These are phyloP conservation scores for Rambutsinella grinnellia DNA, from an alignment of 2,888 invertebrate genomes.

Conservation along the genomic window DNA sequence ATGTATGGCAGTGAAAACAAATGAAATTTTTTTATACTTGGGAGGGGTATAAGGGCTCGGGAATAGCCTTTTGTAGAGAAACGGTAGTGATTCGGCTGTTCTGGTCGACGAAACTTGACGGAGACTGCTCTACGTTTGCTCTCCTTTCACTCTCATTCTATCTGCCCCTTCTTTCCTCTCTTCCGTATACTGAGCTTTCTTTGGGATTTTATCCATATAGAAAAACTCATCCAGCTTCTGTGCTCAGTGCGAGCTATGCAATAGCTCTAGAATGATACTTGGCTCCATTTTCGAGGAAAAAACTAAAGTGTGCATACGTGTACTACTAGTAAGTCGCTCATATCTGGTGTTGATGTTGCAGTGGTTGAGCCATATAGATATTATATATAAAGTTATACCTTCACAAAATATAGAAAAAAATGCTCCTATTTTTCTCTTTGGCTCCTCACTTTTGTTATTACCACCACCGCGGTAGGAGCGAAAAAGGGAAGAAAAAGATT, in stretches of 20 bases:
- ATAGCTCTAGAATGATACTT: conserved; percentile 37
- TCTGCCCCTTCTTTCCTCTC: conserved; percentile 11
- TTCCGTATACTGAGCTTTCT: conserved; percentile 21
- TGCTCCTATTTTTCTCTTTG: conserved; percentile 18
- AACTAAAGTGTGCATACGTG: conserved; percentile 26
- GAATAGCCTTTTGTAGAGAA: conserved; percentile 28
- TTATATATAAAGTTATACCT: too few species aligned
- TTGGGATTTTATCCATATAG: too few species aligned
- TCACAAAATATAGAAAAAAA: neutral
- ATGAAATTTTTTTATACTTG: conserved; percentile 28
- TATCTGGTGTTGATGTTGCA: conserved; percentile 30
- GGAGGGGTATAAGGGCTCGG: conserved; percentile 56
- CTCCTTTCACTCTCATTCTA: conserved; percentile 11
- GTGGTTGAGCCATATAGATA: too few species aligned
- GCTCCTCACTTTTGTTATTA: conserved; percentile 26
- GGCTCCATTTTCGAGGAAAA: conserved; percentile 42
- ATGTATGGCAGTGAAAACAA: conserved; percentile 42
- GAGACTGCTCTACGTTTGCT: conserved; percentile 38
- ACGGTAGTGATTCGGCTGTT: conserved; percentile 49
- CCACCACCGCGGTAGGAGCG: conserved; percentile 14
- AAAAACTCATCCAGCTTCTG: neutral
- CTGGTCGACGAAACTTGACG: conserved; percentile 52
- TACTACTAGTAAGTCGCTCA: neutral
- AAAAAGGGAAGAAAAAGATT: conserved; percentile 36
- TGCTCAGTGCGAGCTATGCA: conserved; percentile 40